Evolutionary conservation across 1,140 invertebrate genomes (phyloP), one percentile per base, ranked within the genome.

Genomic region (Monochamus saltuarius): DNA sequence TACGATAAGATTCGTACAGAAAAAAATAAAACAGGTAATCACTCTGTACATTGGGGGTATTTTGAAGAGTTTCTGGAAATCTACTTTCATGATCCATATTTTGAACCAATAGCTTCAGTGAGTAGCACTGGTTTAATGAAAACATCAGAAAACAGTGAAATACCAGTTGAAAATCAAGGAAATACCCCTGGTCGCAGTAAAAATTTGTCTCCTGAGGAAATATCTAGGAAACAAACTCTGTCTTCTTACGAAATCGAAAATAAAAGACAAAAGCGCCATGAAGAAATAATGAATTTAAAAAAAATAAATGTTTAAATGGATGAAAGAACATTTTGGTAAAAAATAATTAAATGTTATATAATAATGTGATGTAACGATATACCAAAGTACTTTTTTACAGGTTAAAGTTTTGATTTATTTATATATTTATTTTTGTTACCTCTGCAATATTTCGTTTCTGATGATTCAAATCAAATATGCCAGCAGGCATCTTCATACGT

Each of bases 21-120:
- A 36, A 52, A 9, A 52, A 52, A 36, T 52, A 52, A 52, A 52
- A 52, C 50, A 35, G 50, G 50, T 11, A 52, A 52, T 52, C 29
- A 34, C 29, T 35, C 50, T 13, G 19, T 52, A 10, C 19, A 34
- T 4, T 52, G 50, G 50, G 37, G 13, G 19, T 52, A 52, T 52
- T 52, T 7, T 36, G 35, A 52, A 11, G 50, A 34, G 11, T 52
- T 52, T 17, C 50, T 36, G 50, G 50, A 52, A 37, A 52, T 52
- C n/a, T 52, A 52, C 29, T 52, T 34, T 34, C 19, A 14, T n/a
- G 50, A 52, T 37, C 50, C 50, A n/a, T 36, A 36, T 9, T 52
- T 35, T 14, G 10, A 35, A 9, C 50, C 50, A 36, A 17, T 52
- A 52, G 34, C 50, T 36, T 6, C 11, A 52, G 42, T 45, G 42